Evolutionary conservation across 2,888 invertebrate genomes (phyloP), one percentile per base, ranked within the genome.

Genomic region (Melipona beecheii): DNA sequence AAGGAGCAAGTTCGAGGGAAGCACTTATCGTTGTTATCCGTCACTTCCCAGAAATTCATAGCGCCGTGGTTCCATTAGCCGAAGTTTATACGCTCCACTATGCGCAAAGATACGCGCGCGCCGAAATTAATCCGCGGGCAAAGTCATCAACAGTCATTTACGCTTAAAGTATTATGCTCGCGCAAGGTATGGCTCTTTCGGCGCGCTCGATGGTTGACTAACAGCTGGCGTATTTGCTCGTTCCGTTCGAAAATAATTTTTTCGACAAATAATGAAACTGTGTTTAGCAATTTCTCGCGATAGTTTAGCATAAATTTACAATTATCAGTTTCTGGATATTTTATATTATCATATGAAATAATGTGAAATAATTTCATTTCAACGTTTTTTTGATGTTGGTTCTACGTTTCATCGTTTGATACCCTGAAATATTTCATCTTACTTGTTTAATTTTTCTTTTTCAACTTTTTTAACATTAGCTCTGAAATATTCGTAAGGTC

Each of bases 21-120:
- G 66, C 66, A 66, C 75, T 75, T 75, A 56, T 56, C 43, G 65
- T 56, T 65, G 75, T 66, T 75, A 75, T 75, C 56, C 56, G 75
- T 75, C 75, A 66, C 75, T 56, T 75, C 66, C 54, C 31, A 56
- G 65, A 75, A 66, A 66, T 66, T 66, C 54, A 56, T 66, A 73
- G 50, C 66, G 49, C 66, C 65, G 75, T 54, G 27, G 66, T 19
- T 65, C 66, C 66, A 75, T 75, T 75, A 75, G 66, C 66, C 4
- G 21, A 66, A 65, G 66, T 75, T 75, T 66, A 75, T 66, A 56
- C 21, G 27, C 36, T n/a, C 60, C 31, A 17, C 43, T 52, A 49
- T 43, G 43, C 56, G 21, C 9, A 24, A 6, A 75, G 49, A 49
- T 52, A 56, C 54, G 4, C 21, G 36, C 15, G 49, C 21, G 27